phyloP scores from a whole-genome alignment of 2,113 vertebrate genomes.

The Prionailurus bengalensis region DNA sequence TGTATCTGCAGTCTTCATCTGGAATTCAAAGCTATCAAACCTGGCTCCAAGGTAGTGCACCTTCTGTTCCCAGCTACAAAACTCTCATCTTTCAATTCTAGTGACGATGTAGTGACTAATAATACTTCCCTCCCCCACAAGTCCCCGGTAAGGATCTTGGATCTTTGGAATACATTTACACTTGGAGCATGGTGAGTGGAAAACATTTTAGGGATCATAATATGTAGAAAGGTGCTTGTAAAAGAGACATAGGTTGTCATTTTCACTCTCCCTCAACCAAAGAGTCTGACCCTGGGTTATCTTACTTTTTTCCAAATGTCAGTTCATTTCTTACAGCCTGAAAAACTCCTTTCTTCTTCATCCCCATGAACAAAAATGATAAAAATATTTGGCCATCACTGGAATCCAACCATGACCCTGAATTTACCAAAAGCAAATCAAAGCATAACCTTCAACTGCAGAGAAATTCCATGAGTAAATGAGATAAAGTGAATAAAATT shows the following conservation, averaged over 20 bases:
- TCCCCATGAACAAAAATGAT: slow-evolving; percentile 64
- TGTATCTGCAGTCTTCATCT: slow-evolving; percentile 87
- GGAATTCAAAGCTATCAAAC: slow-evolving; percentile 85
- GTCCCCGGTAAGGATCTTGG: slow-evolving; percentile 70
- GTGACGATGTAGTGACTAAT: slow-evolving; percentile 78
- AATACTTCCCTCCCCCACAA: slow-evolving; percentile 34
- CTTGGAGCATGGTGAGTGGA: neutral
- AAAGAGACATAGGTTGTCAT: neutral
- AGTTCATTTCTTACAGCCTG: neutral
- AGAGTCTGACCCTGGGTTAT: neutral
- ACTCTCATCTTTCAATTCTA: slow-evolving; percentile 87
- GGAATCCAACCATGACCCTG: slow-evolving; percentile 12
- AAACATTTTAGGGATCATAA: slow-evolving; percentile 69
- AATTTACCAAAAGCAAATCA: slow-evolving; percentile 9
- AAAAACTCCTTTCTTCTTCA: neutral
- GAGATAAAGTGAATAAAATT: neutral
- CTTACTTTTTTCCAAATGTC: neutral
- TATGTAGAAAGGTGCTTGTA: slow-evolving; percentile 59
- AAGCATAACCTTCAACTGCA: neutral
- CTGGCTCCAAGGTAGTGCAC: slow-evolving; percentile 85
- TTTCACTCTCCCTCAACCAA: neutral
- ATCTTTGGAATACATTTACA: slow-evolving; percentile 29
- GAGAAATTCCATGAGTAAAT: slow-evolving; percentile 13
- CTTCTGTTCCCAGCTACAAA: slow-evolving; percentile 85
- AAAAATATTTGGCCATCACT: slow-evolving; percentile 15